A percentile compares a stretch with the other conserved stretches of the same genome.
phyloP scores from a whole-genome alignment of 2,113 vertebrate genomes.

The Sinocyclocheilus rhinocerous region DNA sequence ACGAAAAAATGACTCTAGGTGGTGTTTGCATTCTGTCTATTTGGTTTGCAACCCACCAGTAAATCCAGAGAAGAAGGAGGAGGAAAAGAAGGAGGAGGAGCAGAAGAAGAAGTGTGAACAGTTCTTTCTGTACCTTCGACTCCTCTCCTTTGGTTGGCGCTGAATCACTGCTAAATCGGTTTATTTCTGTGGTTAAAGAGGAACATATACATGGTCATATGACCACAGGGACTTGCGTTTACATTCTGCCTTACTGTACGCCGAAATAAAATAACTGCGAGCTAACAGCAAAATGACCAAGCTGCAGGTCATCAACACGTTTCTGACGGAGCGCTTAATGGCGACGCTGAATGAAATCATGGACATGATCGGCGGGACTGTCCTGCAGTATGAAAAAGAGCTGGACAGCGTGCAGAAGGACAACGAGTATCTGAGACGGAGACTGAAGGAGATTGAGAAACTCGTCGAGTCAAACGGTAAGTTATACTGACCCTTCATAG shows the following conservation, averaged over 20 bases:
- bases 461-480: constrained; percentile 12
- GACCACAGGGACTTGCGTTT: constrained; percentile 5
- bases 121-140: neutral
- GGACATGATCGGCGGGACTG: constrained; percentile 50
- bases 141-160: constrained; percentile 16
- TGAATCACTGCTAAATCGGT: neutral
- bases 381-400: constrained; percentile 54
- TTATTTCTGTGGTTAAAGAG: neutral
- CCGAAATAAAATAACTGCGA: neutral
- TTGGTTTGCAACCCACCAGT: neutral
- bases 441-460: constrained; percentile 44
- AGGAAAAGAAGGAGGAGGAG: no score
- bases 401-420: constrained; percentile 41
- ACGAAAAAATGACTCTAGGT: neutral
- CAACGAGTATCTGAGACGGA: constrained; percentile 49
- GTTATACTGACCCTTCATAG: neutral
- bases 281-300: constrained; percentile 36
- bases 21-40: neutral
- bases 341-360: constrained; percentile 54
- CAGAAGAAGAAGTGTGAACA: no score
- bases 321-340: constrained; percentile 51
- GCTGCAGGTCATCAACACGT: constrained; percentile 46
- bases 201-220: constrained; percentile 1
- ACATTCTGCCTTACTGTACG: neutral
- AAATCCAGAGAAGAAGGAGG: no score